Base-by-base conservation (phyloP, 2,888 invertebrate species). In the Tethea ocularis region DNA sequence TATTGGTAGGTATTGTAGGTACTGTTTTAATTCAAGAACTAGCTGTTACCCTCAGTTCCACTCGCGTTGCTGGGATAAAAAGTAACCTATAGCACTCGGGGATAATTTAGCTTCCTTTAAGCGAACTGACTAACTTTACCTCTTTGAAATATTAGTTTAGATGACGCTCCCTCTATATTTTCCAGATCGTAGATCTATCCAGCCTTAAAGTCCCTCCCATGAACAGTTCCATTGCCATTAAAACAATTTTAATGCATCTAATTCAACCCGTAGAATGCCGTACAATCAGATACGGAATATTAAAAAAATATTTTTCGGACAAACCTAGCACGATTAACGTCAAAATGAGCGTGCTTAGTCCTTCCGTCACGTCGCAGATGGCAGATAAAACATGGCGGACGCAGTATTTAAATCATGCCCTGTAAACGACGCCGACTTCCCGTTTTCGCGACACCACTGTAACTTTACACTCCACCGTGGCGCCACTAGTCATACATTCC, bases 351-450 rank as follows among this genome's bases (percentile, higher is more conserved):
- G 80, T 83, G 82, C 79, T 75, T 73, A 69, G 74, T 72, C 78
- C 80, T 77, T 72, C 80, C 78, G 83, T 84, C 88, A 89, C 88
- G 90, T 89, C 71, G 77, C 77, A 76, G 88, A 89, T 89, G 80
- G 71, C 74, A 88, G 89, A 90, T 89, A 89, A 87, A 85, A 85
- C 83, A 85, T 83, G 85, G 83, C 82, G 75, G 64, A 63, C 77
- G 74, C 69, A 79, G 86, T 87, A 88, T 89, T 90, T 88, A 88
- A 89, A 90, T 88, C 87, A 86, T 83, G 84, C 79, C 59, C 61
- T 56, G 72, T 76, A 78, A 76, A 78, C 80, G 77, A 77, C 74
- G 71, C 63, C 71, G 72, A 80, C 84, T 83, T 82, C 82, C 78
- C 54, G 54, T 54, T 76, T 68, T 66, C 62, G 53, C 64, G 69